Evolutionary conservation across 2,888 invertebrate genomes (phyloP).

Genomic region (Hyppa rectilinea): DNA sequence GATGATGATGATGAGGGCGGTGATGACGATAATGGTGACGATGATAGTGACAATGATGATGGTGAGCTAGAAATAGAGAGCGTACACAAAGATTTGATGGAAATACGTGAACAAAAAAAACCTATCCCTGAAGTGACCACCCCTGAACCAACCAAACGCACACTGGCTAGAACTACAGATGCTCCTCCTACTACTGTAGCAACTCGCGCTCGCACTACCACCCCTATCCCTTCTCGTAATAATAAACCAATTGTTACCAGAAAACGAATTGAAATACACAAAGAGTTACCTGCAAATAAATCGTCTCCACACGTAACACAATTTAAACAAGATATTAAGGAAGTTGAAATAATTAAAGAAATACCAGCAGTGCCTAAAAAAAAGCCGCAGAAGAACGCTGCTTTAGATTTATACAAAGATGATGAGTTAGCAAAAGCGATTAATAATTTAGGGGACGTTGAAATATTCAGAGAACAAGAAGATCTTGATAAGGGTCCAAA

Average conservation of each 20-base stretch:
- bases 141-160: conserved; percentile 80
- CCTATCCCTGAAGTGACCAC: conserved; percentile 69
- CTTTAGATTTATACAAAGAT: conserved; percentile 83
- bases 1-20: conserved; percentile 65
- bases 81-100: conserved; percentile 26
- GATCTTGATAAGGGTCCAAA: conserved; percentile 80
- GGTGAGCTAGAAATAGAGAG: conserved; percentile 13
- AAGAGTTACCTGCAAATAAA: conserved; percentile 81
- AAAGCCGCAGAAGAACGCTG: conserved; percentile 78
- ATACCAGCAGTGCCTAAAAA: conserved; percentile 70
- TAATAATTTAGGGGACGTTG: conserved; percentile 85
- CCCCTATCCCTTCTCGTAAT: conserved; percentile 71
- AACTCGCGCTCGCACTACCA: conserved; percentile 76
- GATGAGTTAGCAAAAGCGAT: conserved; percentile 85
- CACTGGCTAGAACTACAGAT: conserved; percentile 80
- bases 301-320: conserved; percentile 81
- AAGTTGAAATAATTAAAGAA: conserved; percentile 86
- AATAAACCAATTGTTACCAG: conserved; percentile 78
- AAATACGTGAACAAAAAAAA: conserved; percentile 53
- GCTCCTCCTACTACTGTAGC: conserved; percentile 69
- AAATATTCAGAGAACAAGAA: conserved; percentile 83
- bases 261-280: conserved; percentile 86
- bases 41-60: conserved; percentile 62
- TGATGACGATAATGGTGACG: conserved; percentile 52
- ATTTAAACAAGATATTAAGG: conserved; percentile 86